Percentiles rank a stretch among this genome's conserved stretches.
Conservation (phyloP, 2,888 invertebrate species). For the Argyresthia goedartella region DNA sequence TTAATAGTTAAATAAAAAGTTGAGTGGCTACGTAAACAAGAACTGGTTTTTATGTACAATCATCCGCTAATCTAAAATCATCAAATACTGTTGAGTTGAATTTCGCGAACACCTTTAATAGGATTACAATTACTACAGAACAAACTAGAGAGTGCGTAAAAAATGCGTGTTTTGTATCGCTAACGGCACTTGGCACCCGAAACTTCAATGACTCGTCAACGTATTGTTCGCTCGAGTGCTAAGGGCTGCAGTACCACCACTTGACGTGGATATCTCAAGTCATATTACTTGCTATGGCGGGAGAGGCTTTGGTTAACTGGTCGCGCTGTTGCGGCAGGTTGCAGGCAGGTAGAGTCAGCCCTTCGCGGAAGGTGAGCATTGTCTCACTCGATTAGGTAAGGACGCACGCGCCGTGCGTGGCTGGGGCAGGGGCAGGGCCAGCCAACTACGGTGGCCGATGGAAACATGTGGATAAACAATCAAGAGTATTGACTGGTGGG, state of each 20-base stretch:
- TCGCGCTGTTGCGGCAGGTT: neutral
- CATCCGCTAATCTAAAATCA: too few relatives aligned
- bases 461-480: too few relatives aligned
- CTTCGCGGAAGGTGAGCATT: conserved; percentile 3
- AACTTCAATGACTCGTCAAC: conserved; percentile 2
- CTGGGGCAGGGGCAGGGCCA: too few relatives aligned
- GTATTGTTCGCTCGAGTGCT: neutral
- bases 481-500: too few relatives aligned
- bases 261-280: too few relatives aligned
- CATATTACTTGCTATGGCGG: neutral
- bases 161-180: neutral
- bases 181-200: neutral
- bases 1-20: too few relatives aligned
- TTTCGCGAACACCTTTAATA: neutral
- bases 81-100: neutral
- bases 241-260: too few relatives aligned
- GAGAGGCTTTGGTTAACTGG: neutral
- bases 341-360: neutral
- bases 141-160: too few relatives aligned
- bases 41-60: too few relatives aligned
- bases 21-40: too few relatives aligned
- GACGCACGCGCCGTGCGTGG: neutral
- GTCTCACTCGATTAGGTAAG: conserved; percentile 2
- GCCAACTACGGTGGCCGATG: too few relatives aligned
- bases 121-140: neutral